Percentiles rank a stretch among this genome's conserved stretches.
Evolutionary conservation across 2,888 invertebrate genomes (phyloP).

Genomic region (Epistrophe grossulariae): DNA sequence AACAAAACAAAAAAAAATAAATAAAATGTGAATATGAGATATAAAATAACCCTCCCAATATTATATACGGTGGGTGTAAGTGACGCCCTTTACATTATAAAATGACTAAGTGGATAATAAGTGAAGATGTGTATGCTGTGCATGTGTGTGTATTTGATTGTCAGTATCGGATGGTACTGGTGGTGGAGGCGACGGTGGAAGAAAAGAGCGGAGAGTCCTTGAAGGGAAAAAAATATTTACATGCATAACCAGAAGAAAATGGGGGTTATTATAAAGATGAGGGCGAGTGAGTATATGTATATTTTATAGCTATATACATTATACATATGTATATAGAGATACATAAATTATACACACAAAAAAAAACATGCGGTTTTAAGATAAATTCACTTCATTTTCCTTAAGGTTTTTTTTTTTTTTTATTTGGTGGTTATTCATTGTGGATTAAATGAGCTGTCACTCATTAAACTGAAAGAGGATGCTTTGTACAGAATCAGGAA

Average conservation of each 20-base stretch:
- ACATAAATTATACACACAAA: neutral
- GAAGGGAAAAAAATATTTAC: constrained; percentile 40
- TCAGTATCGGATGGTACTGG: neutral
- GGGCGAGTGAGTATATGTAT: constrained; percentile 20
- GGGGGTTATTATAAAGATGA: neutral
- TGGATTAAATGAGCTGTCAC: constrained; percentile 63
- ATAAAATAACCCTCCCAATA: constrained; percentile 29
- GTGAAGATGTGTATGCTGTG: constrained; percentile 35
- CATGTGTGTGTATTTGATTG: constrained; percentile 1
- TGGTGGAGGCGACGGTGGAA: neutral
- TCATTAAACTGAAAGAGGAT: constrained; percentile 48
- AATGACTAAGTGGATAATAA: constrained; percentile 64
- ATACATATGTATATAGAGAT: neutral
- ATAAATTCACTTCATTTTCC: constrained; percentile 55
- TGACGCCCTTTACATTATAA: constrained; percentile 62
- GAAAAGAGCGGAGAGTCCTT: constrained; percentile 22
- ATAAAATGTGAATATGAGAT: constrained; percentile 33
- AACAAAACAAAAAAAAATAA: constrained; percentile 5
- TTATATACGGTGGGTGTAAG: constrained; percentile 17
- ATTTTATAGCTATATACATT: neutral
- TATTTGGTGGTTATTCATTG: constrained; percentile 43
- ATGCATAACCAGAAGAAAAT: neutral
- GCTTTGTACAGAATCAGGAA: constrained; percentile 19
- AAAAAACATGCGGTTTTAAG: constrained; percentile 42
- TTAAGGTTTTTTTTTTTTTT: constrained; percentile 4